These are phyloP conservation scores for Heliopora coerulea DNA, from an alignment of 92 coral and sea anemone genomes.

Conservation along the genomic window DNA sequence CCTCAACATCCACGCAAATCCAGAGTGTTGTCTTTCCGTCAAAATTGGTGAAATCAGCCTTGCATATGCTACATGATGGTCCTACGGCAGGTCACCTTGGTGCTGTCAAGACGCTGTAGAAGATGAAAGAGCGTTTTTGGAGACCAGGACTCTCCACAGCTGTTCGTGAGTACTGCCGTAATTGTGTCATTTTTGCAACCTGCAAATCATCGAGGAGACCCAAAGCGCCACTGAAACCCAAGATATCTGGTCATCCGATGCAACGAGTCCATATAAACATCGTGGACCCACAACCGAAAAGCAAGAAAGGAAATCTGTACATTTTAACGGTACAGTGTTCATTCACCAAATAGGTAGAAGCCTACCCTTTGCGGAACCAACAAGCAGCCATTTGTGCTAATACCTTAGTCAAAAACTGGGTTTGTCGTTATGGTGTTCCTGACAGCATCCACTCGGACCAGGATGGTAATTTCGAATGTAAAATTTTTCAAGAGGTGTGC, in stretches of 20 bases:
- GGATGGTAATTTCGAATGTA: slow-evolving; percentile 59
- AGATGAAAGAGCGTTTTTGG: slow-evolving; percentile 57
- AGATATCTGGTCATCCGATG: slow-evolving; percentile 1
- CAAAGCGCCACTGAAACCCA: slow-evolving; percentile 6
- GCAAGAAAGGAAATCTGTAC: slow-evolving; percentile 46
- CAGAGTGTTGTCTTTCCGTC: slow-evolving; percentile 38
- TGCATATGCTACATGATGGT: slow-evolving; percentile 42
- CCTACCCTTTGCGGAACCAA: slow-evolving; percentile 48
- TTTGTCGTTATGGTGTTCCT: slow-evolving; percentile 50
- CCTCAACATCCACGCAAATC: background rate
- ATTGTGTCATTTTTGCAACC: slow-evolving; percentile 38
- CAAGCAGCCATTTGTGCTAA: slow-evolving; percentile 50
- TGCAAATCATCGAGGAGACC: slow-evolving; percentile 25
- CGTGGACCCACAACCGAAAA: slow-evolving; percentile 48
- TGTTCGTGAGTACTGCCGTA: slow-evolving; percentile 46
- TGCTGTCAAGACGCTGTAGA: slow-evolving; percentile 46
- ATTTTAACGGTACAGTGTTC: slow-evolving; percentile 45
- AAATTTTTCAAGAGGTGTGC: slow-evolving; percentile 41
- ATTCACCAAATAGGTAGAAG: slow-evolving; percentile 63
- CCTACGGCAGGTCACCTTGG: slow-evolving; percentile 46
- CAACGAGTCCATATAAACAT: slow-evolving; percentile 4
- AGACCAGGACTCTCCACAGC: slow-evolving; percentile 49
- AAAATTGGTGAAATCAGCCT: slow-evolving; percentile 29
- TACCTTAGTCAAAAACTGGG: slow-evolving; percentile 51
- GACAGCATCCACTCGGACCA: slow-evolving; percentile 53